Evolutionary conservation across 2,797 vertebrate species (phyloP), one percentile per base, ranked within the genome.

Genomic region (Enteromius mattozi): DNA sequence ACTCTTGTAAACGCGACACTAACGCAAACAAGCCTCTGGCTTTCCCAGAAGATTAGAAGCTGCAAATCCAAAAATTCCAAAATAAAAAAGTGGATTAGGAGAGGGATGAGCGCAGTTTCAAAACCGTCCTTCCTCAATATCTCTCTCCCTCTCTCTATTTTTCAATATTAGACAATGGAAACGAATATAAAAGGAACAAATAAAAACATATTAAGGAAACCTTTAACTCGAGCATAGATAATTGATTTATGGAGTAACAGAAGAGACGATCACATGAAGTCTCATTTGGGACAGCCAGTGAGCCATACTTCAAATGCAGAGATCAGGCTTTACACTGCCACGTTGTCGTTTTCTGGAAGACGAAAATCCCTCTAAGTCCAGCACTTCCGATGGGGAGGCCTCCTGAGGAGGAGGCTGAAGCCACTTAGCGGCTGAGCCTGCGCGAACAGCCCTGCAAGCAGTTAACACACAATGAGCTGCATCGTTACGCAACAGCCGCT

Each of bases 81-180:
- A 92, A 88, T 88, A 81, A 93, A 92, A 88, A 87, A 93, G 89
- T 91, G 94, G 93, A 95, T 95, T 94, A 95, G 92, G 90, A 88
- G 83, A 88, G 88, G 77, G 86, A 80, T 59, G 71, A 84, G 87
- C 77, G 47, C 54, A 85, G 84, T 79, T 86, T 83, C 68, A 84
- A 89, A 92, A 85, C 56, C 84, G 84, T 79, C 47, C 88, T 86
- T 91, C 89, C 90, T 66, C 78, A 40, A 8, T 86, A 51, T 71
- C 69, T 81, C 24, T 17, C 68, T 69, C 71, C 14, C 10, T 27
- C 12, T 10, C n/a, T 81, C 75, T 83, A 86, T 89, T 91, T 80
- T 24, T 63, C n/a, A 69, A 37, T 79, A 51, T 75, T 71, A 78
- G 12, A 78, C n/a, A 77, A 33, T 88, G 84, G 85, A 78, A 82